These are phyloP conservation scores for Drosophila nikananu DNA, from an alignment of 1,140 invertebrate genomes.

Conservation along the genomic window DNA sequence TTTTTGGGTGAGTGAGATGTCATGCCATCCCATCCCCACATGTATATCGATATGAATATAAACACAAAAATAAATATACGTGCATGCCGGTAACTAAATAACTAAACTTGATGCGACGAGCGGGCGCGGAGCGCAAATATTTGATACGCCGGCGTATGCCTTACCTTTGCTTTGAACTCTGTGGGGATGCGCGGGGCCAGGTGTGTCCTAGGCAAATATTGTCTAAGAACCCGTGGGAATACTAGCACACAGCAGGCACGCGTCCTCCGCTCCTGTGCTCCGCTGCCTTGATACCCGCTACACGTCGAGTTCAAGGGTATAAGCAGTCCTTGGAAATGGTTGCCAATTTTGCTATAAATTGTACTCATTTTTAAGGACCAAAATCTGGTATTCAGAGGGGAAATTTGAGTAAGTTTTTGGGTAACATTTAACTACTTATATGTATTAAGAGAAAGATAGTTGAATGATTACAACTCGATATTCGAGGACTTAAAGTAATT, in stretches of 20 bases:
- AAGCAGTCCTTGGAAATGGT: not conserved
- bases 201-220: slow-evolving; percentile 53
- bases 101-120: slow-evolving; percentile 18
- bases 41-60: slow-evolving; percentile 39
- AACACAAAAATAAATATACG: slow-evolving; percentile 20
- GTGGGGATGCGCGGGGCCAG: not conserved
- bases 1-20: slow-evolving; percentile 16
- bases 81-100: slow-evolving; percentile 54
- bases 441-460: no score
- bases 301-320: not conserved
- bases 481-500: no score
- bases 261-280: not conserved
- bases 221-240: slow-evolving; percentile 57
- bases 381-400: no score
- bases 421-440: no score
- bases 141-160: slow-evolving; percentile 30
- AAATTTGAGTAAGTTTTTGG: no score
- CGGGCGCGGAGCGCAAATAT: slow-evolving; percentile 23
- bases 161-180: slow-evolving; percentile 51
- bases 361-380: no score
- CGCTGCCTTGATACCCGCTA: not conserved
- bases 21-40: slow-evolving; percentile 8
- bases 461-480: no score
- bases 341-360: not conserved
- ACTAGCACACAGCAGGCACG: slow-evolving; percentile 22